A percentile compares a stretch with the other conserved stretches of the same genome.
These are phyloP conservation scores for Aspidapion aeneum DNA, from an alignment of 2,888 invertebrate species.

Conservation along the genomic window DNA sequence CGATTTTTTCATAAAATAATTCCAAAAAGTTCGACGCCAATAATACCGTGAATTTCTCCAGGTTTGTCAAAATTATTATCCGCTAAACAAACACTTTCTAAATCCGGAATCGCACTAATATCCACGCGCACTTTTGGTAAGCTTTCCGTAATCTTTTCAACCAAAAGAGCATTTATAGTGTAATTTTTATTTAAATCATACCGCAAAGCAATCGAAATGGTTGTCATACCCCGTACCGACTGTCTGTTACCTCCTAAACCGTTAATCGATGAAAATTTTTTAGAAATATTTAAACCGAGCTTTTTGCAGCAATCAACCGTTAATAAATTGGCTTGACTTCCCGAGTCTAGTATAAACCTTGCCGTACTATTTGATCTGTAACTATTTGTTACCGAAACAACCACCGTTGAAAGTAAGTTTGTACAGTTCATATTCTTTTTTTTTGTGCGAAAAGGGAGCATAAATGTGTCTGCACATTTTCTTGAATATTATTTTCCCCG, in stretches of 20 bases:
- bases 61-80: neutral
- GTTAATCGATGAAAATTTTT: neutral
- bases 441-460: neutral
- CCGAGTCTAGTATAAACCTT: neutral
- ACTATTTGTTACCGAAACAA: neutral
- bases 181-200: neutral
- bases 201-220: neutral
- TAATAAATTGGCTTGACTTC: neutral
- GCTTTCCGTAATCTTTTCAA: neutral
- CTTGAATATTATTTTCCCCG: neutral
- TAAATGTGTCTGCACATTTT: neutral
- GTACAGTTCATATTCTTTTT: neutral
- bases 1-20: neutral
- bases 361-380: neutral
- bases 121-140: neutral
- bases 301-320: neutral
- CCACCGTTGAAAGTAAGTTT: neutral
- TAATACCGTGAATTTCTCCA: neutral
- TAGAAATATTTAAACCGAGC: neutral
- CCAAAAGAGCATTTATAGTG: neutral
- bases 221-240: neutral
- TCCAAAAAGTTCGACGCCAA: neutral
- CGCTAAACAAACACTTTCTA: neutral
- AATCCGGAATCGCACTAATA: too few species aligned
- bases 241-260: neutral